phyloP scores from a whole-genome alignment of 2,797 vertebrate genomes.

The Pangasius sanitwongsei region DNA sequence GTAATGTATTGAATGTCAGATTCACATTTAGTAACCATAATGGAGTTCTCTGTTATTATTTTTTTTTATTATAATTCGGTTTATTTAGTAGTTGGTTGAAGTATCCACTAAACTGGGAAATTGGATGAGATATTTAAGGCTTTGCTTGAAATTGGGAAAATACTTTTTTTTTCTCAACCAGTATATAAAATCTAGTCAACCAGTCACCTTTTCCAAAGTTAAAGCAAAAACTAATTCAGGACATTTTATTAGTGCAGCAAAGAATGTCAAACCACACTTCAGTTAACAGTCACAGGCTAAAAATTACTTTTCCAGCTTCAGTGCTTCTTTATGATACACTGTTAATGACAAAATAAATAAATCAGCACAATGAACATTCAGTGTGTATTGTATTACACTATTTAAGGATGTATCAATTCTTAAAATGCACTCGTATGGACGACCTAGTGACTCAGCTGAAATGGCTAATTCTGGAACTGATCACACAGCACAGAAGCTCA shows the following conservation, averaged over 20 bases:
- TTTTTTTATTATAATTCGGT: neutral
- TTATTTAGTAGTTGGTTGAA: neutral
- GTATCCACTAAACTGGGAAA: neutral
- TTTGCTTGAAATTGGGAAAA: neutral
- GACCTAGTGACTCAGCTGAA: neutral
- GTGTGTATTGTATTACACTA: neutral
- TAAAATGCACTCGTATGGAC: neutral
- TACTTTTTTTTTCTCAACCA: neutral
- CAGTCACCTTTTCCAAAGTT: neutral
- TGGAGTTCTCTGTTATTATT: neutral
- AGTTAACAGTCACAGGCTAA: neutral
- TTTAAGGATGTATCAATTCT: neutral
- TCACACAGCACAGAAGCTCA: neutral
- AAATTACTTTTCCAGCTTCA: neutral
- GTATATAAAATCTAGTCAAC: neutral
- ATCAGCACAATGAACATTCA: neutral
- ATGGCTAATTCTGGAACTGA: neutral
- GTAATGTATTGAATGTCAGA: constrained; percentile 3
- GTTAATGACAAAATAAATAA: neutral
- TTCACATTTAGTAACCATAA: neutral
- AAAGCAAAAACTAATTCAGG: neutral
- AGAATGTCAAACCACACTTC: neutral
- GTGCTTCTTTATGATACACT: neutral
- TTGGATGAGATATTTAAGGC: neutral
- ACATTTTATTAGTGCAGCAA: neutral